Evolutionary conservation across 2,113 vertebrate genomes (phyloP), one percentile per base, ranked within the genome.

Genomic region (Eptesicus fuscus): DNA sequence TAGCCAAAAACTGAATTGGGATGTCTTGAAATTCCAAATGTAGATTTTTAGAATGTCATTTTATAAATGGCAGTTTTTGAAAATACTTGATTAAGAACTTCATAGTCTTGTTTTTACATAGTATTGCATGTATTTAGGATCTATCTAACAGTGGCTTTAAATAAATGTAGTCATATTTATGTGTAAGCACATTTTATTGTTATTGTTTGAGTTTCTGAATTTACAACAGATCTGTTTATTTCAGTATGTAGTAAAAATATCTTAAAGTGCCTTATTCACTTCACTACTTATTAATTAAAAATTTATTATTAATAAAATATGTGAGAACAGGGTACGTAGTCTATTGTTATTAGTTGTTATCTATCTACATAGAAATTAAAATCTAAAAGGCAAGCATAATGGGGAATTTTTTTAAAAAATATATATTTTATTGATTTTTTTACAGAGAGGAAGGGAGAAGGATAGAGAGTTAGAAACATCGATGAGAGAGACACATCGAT

Each of bases 261-360:
- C 80, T 96, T 94, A 92, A 96, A 97, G 95, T 97, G 96, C 97
- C 83, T 65, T 93, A 88, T 53, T 53, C 20, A 53, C 53, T 94
- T 95, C 95, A 94, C 93, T 96, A 96, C 91, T 96, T 97, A 96
- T 97, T 96, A 97, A 97, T 97, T 97, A 97, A 97, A 96, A 96
- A 94, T 78, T 95, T 97, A 97, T 96, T 94, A 96, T 96, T 97
- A 96, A 97, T 97, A 96, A 53, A 53, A 53, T 22, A 53, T 20
- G 18, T 53, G 53, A 53, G 7, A 22, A 23, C 11, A 83, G 7
- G 7, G 11, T 49, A 47, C 2, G 28, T 4, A 76, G 5, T 6
- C 12, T 84, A 51, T 90, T 82, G 44, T 53, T 80, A 42, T 6
- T 70, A 9, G 1, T 51, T 89, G 17, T 28, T 87, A 74, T 51